Evolutionary conservation across 2,888 invertebrate species (phyloP).

Genomic region (Acrobasis suavella): DNA sequence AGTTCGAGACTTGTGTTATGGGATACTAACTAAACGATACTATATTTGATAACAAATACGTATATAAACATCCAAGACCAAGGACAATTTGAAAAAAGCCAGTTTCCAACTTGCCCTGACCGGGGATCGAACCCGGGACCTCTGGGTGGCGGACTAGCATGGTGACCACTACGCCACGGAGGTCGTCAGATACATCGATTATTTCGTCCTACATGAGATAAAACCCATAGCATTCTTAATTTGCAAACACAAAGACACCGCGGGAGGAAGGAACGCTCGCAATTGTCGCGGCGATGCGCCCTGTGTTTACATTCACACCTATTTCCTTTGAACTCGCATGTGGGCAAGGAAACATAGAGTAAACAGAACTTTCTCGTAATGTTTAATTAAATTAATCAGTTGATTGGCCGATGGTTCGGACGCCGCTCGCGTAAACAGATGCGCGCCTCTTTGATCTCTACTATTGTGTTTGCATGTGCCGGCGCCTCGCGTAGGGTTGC

Average conservation of each 20-base stretch:
- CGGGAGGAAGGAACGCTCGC: conserved; percentile 8
- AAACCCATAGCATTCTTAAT: neutral
- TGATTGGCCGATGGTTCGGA: conserved; percentile 79
- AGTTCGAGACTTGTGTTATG: no score
- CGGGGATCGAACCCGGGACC: no score
- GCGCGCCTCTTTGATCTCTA: conserved; percentile 70
- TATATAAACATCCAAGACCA: no score
- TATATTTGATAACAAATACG: no score
- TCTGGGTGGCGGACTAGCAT: no score
- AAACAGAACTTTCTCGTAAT: conserved; percentile 82
- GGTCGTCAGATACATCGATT: no score
- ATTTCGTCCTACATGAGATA: neutral
- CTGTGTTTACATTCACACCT: conserved; percentile 70
- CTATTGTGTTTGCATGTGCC: conserved; percentile 29
- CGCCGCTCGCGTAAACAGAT: conserved; percentile 74
- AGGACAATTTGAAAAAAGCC: no score
- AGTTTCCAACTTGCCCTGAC: no score
- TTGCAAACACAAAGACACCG: conserved; percentile 11
- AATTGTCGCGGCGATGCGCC: conserved; percentile 24
- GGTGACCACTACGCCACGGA: no score
- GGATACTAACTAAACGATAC: no score
- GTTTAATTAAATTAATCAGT: conserved; percentile 83
- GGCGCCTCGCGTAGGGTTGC: conserved; percentile 19
- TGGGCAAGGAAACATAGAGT: conserved; percentile 80
- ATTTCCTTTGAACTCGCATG: conserved; percentile 81